A percentile compares a stretch with the other conserved stretches of the same genome.
These are phyloP conservation scores for Calypte anna DNA, from an alignment of 2,113 vertebrate species.

Conservation along the genomic window DNA sequence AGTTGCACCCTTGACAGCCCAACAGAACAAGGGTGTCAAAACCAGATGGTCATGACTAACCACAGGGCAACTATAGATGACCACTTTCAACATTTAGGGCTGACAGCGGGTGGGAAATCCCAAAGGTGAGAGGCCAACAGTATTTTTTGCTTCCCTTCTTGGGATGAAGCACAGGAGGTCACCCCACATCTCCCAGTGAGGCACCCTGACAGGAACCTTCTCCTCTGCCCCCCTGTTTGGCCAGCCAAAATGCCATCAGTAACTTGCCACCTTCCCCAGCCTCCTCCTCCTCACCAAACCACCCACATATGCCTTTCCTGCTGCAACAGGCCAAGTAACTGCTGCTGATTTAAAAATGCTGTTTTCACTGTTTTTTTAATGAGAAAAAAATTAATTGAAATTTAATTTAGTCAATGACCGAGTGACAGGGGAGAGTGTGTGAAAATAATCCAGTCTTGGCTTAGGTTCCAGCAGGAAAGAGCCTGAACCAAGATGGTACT, in stretches of 20 bases:
- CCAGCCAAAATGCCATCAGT: neutral
- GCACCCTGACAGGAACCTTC: neutral
- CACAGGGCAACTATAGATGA: rapidly evolving
- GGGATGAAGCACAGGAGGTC: neutral
- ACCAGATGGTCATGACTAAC: neutral
- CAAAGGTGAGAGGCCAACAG: neutral
- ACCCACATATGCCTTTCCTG: neutral
- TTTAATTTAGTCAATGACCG: slow-evolving; percentile 47
- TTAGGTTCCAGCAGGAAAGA: neutral
- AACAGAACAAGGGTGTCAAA: neutral
- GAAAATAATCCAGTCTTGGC: neutral
- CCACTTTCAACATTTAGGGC: neutral
- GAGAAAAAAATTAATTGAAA: slow-evolving; percentile 43
- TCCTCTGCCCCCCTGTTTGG: neutral
- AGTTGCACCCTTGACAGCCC: neutral
- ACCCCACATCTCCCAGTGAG: neutral
- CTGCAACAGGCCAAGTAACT: neutral
- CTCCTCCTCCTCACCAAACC: neutral
- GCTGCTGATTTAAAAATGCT: neutral
- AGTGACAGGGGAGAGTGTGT: neutral
- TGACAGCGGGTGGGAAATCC: neutral
- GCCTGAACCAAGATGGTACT: neutral
- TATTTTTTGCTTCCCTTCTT: neutral
- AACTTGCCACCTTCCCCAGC: neutral
- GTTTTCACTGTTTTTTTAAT: slow-evolving; percentile 3